Evolutionary conservation across 2,113 vertebrate genomes (phyloP).

Genomic region (Labrus mixtus): DNA sequence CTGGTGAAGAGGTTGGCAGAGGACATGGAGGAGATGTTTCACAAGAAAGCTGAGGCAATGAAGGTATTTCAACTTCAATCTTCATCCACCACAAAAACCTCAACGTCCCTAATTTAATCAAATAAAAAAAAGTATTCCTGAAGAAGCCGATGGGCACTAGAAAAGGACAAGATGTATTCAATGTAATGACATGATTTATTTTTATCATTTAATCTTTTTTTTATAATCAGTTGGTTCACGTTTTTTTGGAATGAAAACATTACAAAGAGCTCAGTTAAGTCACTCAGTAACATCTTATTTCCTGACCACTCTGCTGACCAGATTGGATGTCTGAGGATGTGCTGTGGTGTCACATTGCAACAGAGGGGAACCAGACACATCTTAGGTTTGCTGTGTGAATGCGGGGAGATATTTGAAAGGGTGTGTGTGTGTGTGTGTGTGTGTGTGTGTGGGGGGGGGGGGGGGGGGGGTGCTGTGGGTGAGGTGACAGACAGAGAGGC

Average conservation of each 20-base stretch:
- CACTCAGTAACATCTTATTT: constrained; percentile 15
- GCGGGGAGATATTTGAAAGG: constrained; percentile 28
- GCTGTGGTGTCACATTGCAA: constrained; percentile 38
- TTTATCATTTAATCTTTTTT: no score
- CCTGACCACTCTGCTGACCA: constrained; percentile 17
- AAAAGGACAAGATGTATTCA: not conserved
- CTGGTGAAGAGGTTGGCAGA: constrained; percentile 96
- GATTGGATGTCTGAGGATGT: constrained; percentile 36
- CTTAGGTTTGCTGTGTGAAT: constrained; percentile 19
- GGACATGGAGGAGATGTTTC: constrained; percentile 99
- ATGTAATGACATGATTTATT: no score
- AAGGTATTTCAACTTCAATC: constrained; percentile 79
- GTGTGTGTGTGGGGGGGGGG: no score
- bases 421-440: no score
- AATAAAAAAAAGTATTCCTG: no score
- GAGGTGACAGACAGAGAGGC: constrained; percentile 28
- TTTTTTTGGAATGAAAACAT: not conserved
- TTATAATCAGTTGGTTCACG: no score
- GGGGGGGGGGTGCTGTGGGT: constrained; percentile 1
- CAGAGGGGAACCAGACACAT: constrained; percentile 47
- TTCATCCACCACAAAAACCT: not conserved
- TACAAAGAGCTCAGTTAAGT: constrained; percentile 11
- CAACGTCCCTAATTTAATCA: not conserved
- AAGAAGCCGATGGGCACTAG: not conserved
- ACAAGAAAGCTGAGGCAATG: constrained; percentile 96